These are phyloP conservation scores for Nannobrachium achirus DNA, from an alignment of 2,113 vertebrate species.

Conservation along the genomic window DNA sequence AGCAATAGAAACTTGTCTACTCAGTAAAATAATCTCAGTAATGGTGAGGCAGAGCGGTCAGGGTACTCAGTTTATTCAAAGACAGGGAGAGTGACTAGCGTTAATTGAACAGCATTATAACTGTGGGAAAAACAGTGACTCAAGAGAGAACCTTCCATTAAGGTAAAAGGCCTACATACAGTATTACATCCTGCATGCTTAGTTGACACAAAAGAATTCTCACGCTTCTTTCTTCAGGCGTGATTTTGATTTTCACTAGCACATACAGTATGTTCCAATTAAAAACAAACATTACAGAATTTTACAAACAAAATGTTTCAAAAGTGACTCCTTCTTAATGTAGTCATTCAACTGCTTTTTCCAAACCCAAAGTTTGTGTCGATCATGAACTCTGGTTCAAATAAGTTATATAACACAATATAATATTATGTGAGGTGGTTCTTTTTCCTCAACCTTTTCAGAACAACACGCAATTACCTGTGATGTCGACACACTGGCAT, in stretches of 20 bases:
- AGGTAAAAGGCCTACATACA: slow-evolving; percentile 33
- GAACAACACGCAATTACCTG: too few relatives aligned
- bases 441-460: too few relatives aligned
- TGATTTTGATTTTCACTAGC: background rate
- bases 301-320: too few relatives aligned
- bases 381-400: too few relatives aligned
- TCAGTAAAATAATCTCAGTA: slow-evolving; percentile 13
- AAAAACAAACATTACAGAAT: background rate
- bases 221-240: background rate
- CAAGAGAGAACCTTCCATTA: slow-evolving; percentile 18
- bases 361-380: too few relatives aligned
- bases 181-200: slow-evolving; percentile 3
- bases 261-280: slow-evolving; percentile 8
- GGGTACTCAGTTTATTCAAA: slow-evolving; percentile 25
- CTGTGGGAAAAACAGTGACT: slow-evolving; percentile 50
- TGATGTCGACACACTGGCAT: slow-evolving; percentile 12
- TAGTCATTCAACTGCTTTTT: too few relatives aligned
- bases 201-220: background rate
- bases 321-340: too few relatives aligned
- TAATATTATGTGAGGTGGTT: too few relatives aligned
- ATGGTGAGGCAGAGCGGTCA: slow-evolving; percentile 17
- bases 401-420: too few relatives aligned
- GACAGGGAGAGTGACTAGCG: slow-evolving; percentile 38
- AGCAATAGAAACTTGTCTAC: background rate
- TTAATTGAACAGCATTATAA: slow-evolving; percentile 41